Conservation (phyloP, 2,888 invertebrate species). For the Kryphioiulus occultus region DNA sequence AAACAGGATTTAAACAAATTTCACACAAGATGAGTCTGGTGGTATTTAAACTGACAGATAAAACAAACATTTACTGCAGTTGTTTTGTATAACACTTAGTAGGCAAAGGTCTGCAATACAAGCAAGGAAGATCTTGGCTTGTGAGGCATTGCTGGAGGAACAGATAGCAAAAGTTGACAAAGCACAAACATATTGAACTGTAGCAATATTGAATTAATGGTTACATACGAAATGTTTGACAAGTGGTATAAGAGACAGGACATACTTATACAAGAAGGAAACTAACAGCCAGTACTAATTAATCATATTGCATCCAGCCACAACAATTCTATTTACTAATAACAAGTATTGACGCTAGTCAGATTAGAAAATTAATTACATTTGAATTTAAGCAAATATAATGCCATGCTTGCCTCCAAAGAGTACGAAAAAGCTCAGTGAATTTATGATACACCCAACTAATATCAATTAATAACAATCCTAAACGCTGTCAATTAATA, state of each 20-base stretch:
- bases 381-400: neutral
- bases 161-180: neutral
- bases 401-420: slow-evolving; percentile 9
- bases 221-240: neutral
- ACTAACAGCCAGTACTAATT: neutral
- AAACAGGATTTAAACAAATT: neutral
- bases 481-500: neutral
- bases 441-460: neutral
- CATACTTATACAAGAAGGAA: neutral
- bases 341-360: slow-evolving; percentile 4
- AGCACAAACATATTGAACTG: neutral
- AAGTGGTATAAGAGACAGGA: slow-evolving; percentile 1
- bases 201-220: slow-evolving; percentile 10
- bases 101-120: neutral
- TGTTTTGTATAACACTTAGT: neutral
- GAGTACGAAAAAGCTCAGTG: neutral
- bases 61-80: neutral
- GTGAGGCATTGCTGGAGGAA: slow-evolving; percentile 6
- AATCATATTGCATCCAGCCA: slow-evolving; percentile 3
- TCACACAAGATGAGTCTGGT: neutral
- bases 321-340: slow-evolving; percentile 22
- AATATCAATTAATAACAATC: neutral
- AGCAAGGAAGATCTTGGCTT: slow-evolving; percentile 20
- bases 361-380: neutral
- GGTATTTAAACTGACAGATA: neutral